Evolutionary conservation across 2,113 vertebrate genomes (phyloP), one percentile per base, ranked within the genome.

Genomic region (Hylia prasina): DNA sequence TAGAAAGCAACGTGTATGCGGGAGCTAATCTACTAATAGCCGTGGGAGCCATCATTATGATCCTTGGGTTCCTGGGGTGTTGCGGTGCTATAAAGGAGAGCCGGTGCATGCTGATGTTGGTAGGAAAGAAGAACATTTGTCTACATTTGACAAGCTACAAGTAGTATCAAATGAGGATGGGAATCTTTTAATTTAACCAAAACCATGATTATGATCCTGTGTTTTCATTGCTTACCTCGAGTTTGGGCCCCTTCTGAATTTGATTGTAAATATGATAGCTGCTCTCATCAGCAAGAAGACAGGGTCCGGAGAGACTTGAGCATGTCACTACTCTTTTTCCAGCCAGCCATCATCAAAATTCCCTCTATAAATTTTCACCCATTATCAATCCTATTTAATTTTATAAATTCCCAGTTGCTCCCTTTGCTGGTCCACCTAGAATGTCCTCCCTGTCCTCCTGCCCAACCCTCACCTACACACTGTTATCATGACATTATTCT

Each of bases 31-130:
- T 98, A 12, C 84, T 98, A 61, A 98, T 98, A 66, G 97, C 97
- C 0, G 98, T 98, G 92, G 98, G 98, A 0, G 77, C 97, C 51
- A 97, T 99, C 87, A 98, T 99, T 94, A 99, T 99, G 98, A 23
- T 99, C 30, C 97, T 99, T 8, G 98, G 99, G 12, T 99, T 99
- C 97, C 98, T 99, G 68, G 99, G 99, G 4, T 99, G 98, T 95
- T 99, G 98, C 4, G 99, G 99, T 10, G 98, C 99, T 27, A 57
- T 98, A 37, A 98, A 61, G 64, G 99, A 99, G 97, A 99, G 97
- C 90, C 97, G 97, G 35, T 99, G 98, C 97, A 96, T 99, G 98
- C 97, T 99, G 86, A 76, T 99, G 39, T 54, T 99, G 98, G 99
- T 99, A 97, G n/a, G 79, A 79, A 91, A 78, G 23, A 73, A 70